A percentile compares a stretch with the other conserved stretches of the same genome.
Evolutionary conservation across 2,888 invertebrate genomes (phyloP).

Genomic region (Hydropsyche betteni): DNA sequence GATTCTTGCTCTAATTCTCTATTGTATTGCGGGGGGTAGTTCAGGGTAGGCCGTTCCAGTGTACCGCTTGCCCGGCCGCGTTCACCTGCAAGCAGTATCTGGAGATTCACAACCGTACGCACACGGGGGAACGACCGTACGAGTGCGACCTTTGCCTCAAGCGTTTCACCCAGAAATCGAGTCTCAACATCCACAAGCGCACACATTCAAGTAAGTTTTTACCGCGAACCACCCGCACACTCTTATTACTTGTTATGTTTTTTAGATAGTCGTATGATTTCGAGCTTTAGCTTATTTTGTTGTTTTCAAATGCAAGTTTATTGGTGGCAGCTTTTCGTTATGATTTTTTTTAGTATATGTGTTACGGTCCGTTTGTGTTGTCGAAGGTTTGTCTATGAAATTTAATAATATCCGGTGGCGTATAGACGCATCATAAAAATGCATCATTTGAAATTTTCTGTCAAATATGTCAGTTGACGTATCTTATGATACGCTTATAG

Average conservation of each 20-base stretch:
- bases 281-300: too few relatives aligned
- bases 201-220: constrained; percentile 71
- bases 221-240: constrained; percentile 53
- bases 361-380: too few relatives aligned
- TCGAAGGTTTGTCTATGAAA: not conserved
- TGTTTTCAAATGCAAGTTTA: too few relatives aligned
- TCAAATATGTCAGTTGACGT: too few relatives aligned
- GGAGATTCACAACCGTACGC: constrained; percentile 71
- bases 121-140: constrained; percentile 69
- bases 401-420: not conserved
- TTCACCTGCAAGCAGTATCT: constrained; percentile 70
- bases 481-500: too few relatives aligned
- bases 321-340: too few relatives aligned
- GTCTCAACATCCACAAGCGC: constrained; percentile 82
- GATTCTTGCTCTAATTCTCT: constrained; percentile 59
- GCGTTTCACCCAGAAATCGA: constrained; percentile 84
- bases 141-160: constrained; percentile 81
- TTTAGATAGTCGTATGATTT: too few relatives aligned
- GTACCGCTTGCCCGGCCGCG: constrained; percentile 69
- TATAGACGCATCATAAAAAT: not conserved
- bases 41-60: constrained; percentile 69
- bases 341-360: too few relatives aligned
- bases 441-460: too few relatives aligned
- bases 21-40: constrained; percentile 62
- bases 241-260: not conserved